Base-by-base conservation (phyloP, 2,797 vertebrate species). In the Diceros bicornis region DNA sequence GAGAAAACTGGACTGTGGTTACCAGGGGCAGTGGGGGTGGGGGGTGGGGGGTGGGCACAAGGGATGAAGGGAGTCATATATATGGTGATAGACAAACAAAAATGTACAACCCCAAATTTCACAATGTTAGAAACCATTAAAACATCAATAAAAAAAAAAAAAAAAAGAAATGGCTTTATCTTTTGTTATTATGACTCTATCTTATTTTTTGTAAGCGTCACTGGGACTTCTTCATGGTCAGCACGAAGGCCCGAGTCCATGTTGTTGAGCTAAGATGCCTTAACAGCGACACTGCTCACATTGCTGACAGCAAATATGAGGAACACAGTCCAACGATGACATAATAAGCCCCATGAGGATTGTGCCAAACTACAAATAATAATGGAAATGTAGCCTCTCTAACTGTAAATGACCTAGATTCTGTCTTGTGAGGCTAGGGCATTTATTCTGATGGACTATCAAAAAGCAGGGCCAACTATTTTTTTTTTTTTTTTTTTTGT, bases 371-470 rank as follows among this genome's bases (percentile, higher is more conserved):
- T 66, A 94, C 77, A 61, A 90, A 82, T n/a, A 92, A 92, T 79
- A 96, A 93, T 91, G 68, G 50, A 82, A 91, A 82, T 78, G 74
- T 50, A 71, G 27, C 85, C 17, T 79, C 29, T 95, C 27, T 87
- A 44, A 88, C 34, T 82, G 37, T n/a, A 72, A 89, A 66, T 82
- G 81, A 90, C n/a, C 81, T 79, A 62, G 47, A 92, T 78, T 96
- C 62, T 61, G 64, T 44, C 74, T 55, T 27, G 16, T 37, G 11
- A 89, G 34, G 44, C 57, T 55, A 78, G 11, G 14, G 16, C 50
- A 57, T 92, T 94, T 87, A 55, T 94, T 92, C 13, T 88, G 94
- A 57, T 57, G n/a, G 89, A 77, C 41, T 91, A 81, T 57, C 37
- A 77, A 95, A 52, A 96, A 95, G 41, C 14, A 69, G 11, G 64